A percentile compares a stretch with the other conserved stretches of the same genome.
phyloP scores from a whole-genome alignment of 2,888 invertebrate species.

The Chaetoderma sp. region DNA sequence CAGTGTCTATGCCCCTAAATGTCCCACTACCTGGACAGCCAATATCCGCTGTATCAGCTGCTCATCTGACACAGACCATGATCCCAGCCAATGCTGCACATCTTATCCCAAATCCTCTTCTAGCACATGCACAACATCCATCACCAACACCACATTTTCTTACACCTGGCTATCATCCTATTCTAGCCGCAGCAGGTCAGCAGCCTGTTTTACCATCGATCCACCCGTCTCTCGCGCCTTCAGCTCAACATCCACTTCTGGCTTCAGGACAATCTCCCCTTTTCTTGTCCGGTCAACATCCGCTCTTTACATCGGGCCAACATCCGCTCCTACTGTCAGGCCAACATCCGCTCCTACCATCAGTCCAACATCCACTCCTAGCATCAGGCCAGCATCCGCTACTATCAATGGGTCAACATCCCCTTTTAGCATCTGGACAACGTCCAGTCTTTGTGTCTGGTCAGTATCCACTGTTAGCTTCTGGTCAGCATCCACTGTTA shows the following conservation, averaged over 20 bases:
- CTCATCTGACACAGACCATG: neutral
- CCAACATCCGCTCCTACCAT: constrained; percentile 29
- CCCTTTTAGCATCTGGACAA: too few species aligned
- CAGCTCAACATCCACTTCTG: constrained; percentile 33
- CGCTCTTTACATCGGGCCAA: too few species aligned
- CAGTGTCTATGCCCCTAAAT: too few species aligned
- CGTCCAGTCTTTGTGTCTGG: too few species aligned
- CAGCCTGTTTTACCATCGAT: neutral
- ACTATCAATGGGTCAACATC: too few species aligned
- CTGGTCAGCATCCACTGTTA: too few species aligned
- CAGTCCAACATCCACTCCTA: too few species aligned
- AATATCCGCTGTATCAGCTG: neutral
- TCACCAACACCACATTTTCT: neutral
- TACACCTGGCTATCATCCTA: constrained; percentile 2
- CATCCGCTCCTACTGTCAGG: constrained; percentile 31
- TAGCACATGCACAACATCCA: neutral
- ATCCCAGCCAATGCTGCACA: neutral
- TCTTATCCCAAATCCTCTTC: neutral
- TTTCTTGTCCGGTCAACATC: too few species aligned
- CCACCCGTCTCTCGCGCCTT: constrained; percentile 16
- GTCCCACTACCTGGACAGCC: neutral
- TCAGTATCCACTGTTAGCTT: too few species aligned
- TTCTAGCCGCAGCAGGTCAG: constrained; percentile 3
- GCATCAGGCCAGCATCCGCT: too few species aligned
- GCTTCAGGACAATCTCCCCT: too few species aligned